Base-by-base conservation (phyloP, 2,797 vertebrate species). In the Danio choprae region DNA sequence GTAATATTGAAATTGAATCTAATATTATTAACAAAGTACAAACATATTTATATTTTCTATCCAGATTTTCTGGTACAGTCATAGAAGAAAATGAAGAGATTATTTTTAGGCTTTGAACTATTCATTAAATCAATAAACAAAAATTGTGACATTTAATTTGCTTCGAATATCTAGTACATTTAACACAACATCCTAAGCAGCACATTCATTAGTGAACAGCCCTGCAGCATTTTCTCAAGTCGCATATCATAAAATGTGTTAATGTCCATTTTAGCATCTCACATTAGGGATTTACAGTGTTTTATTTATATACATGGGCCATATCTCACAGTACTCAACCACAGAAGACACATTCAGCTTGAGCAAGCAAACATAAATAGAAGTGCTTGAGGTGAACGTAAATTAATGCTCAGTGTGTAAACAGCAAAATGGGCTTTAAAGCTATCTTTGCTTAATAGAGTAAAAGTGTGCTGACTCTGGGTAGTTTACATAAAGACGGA, bases 361-460 rank as follows among this genome's bases (percentile, higher is more conserved):
- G 51, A 82, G 51, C 55, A 41, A 59, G 10, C 22, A 43, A 51
- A 41, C 46, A 43, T 59, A 58, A 74, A 67, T 82, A 12, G 7
- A 72, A 63, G 22, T 41, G 74, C 63, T 68, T 73, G 69, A 64
- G 69, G 63, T 78, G 64, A 69, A 15, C 22, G 60, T 56, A 74
- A 60, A 84, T 74, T 74, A 77, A 75, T 36, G 55, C 12, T 70
- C 20, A 80, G 44, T 60, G 69, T 81, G 41, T 62, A 55, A 68
- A 84, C 56, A 64, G 56, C 40, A 15, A 65, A 84, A 46, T 74
- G 48, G 55, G 75, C 40, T 81, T 74, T 70, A 73, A 67, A 81
- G 79, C 44, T 63, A 73, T 77, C 43, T 62, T 16, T 70, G n/a
- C 69, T 58, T 81, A 81, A 81, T 81, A 62, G 56, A 70, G 64